Percentiles rank a stretch among this genome's conserved stretches.
Conservation (phyloP, 2,888 invertebrate genomes). For the Coecobrya sp. region DNA sequence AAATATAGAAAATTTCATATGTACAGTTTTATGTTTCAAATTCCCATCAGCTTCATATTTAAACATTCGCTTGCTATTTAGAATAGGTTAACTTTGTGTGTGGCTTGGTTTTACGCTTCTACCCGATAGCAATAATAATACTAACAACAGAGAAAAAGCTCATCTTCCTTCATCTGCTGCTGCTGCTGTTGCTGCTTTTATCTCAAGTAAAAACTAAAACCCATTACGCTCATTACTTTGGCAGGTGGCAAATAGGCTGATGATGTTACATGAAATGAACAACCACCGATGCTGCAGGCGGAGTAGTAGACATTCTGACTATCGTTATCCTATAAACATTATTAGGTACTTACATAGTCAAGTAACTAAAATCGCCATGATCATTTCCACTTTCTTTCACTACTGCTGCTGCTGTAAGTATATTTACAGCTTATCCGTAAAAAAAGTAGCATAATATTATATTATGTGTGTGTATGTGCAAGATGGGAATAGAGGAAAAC, state of each 20-base stretch:
- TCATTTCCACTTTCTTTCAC: constrained; percentile 38
- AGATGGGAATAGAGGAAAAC: not conserved
- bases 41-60: constrained; percentile 20
- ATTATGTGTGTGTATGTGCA: not conserved
- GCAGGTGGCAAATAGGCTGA: constrained; percentile 75
- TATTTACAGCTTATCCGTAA: not conserved
- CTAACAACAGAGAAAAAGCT: not conserved
- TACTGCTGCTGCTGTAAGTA: not conserved
- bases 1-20: constrained; percentile 8
- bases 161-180: constrained; percentile 24
- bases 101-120: constrained; percentile 8
- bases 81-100: not conserved
- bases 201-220: constrained; percentile 56
- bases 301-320: constrained; percentile 21
- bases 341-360: not conserved
- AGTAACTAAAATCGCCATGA: not conserved
- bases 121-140: not conserved
- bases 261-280: constrained; percentile 25
- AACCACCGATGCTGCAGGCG: constrained; percentile 28
- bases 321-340: not conserved
- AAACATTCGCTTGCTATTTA: not conserved
- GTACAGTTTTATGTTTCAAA: constrained; percentile 18
- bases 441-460: not conserved
- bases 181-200: constrained; percentile 35
- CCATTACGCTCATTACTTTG: constrained; percentile 76